phyloP scores from a whole-genome alignment of 2,797 vertebrate genomes.

The Sphenopsis melanotis region DNA sequence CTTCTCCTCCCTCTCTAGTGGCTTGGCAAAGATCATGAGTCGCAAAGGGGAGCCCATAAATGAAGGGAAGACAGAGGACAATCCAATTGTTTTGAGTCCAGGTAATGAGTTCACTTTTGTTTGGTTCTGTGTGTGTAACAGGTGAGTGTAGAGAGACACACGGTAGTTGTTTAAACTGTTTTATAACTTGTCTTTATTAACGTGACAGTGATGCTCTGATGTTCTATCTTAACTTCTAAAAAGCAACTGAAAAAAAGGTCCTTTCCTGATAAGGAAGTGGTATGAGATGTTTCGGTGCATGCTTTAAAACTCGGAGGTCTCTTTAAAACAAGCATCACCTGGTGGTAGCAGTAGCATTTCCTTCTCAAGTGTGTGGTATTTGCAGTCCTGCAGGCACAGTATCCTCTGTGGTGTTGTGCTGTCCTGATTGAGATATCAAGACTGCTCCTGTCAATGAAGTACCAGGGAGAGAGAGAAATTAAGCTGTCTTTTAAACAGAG shows the following conservation, averaged over 20 bases:
- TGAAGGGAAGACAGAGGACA: background rate
- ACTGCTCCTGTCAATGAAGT: background rate
- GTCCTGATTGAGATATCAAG: background rate
- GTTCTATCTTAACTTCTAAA: background rate
- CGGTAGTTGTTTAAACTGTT: fast-evolving
- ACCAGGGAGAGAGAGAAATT: background rate
- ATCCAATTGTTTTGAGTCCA: background rate
- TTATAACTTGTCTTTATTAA: background rate
- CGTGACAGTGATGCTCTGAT: background rate
- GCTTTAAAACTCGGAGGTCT: background rate
- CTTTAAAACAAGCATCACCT: background rate
- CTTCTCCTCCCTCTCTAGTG: conserved; percentile 74
- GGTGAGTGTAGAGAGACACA: background rate
- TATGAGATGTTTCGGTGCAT: background rate
- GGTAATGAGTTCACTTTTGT: conserved; percentile 14
- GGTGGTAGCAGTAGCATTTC: background rate
- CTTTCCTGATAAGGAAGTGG: background rate
- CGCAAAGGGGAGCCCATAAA: conserved; percentile 57
- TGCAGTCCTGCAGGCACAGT: background rate
- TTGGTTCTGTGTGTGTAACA: background rate
- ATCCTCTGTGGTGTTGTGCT: background rate
- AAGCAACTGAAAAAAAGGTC: background rate
- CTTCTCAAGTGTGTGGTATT: background rate
- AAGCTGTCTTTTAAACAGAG: background rate
- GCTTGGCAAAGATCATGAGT: conserved; percentile 69